Base-by-base conservation (phyloP, 1,140 invertebrate genomes). In the Bombus waltoni region DNA sequence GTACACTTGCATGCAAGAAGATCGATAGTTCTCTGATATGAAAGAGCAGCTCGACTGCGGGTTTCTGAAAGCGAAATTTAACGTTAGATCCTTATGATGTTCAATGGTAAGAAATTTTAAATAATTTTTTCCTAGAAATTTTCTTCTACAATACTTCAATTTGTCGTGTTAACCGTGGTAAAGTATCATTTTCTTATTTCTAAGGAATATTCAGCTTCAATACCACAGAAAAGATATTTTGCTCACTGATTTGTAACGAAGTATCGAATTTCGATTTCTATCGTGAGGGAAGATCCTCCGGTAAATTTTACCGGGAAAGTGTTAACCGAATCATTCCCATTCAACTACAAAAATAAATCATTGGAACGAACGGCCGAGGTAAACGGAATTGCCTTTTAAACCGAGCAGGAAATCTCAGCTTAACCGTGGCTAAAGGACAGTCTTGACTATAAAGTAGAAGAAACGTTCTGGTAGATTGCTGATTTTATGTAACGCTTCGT, bases 1-100 rank as follows among this genome's bases (percentile, higher is more conserved):
- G 93, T 98, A 98, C 1, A 98, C 97, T 96, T 98, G 98, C 5
- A 97, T 96, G 91, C 98, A 98, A 76, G 97, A 97, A 0, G 98
- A 98, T 81, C 97, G 96, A 92, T 98, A 97, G 84, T 97, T 97
- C 70, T 97, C 97, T 0, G 97, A 97, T 38, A 98, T 96, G 91
- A 98, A 98, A 11, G 97, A 97, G 89, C 98, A 98, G 4, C 96
- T 96, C 47, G 97, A 96, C 66, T 97, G 96, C 0, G 97, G 96
- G 92, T 96, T 97, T 84, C 98, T 98, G 92, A 66, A 65, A 71
- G 35, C 4, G 2, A 40, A 32, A 10, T 40, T 70, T 15, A 44
- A 22, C 1, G 9, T 66, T 47, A 40, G 3, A 9, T 32, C 32
- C 32, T 32, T 32, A 32, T 32, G 32, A 3, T 22, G 18, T 73